Conservation (phyloP, 1,140 invertebrate species). For the Tetragonula clypearis region DNA sequence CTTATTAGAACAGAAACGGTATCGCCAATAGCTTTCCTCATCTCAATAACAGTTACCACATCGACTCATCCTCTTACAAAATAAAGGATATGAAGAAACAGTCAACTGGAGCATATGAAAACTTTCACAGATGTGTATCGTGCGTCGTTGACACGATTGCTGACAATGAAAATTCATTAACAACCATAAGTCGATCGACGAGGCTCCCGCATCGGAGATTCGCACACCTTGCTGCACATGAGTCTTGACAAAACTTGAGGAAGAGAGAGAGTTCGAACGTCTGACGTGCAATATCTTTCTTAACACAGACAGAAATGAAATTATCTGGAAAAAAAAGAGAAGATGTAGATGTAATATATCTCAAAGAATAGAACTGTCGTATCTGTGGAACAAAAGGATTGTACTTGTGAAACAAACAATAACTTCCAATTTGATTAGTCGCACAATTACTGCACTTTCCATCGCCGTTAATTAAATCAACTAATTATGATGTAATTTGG, state of each 20-base stretch:
- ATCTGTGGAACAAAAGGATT: not conserved
- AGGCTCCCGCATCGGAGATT: not conserved
- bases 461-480: constrained; percentile 8
- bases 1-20: not conserved
- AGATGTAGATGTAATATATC: not conserved
- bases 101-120: not conserved
- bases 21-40: not conserved
- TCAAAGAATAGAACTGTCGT: not conserved
- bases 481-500: not conserved
- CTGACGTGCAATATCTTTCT: not conserved
- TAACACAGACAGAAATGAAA: not conserved
- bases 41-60: not conserved
- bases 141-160: not conserved
- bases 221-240: not conserved
- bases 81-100: not conserved
- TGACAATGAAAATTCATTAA: constrained; percentile 11
- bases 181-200: not conserved
- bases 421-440: not conserved
- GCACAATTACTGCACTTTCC: not conserved
- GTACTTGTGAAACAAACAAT: not conserved
- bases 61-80: not conserved
- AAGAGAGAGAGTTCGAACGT: no score
- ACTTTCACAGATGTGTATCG: not conserved
- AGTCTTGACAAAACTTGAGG: no score
- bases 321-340: not conserved